Conservation (phyloP, 2,888 invertebrate species). For the Meandrusa payeni region DNA sequence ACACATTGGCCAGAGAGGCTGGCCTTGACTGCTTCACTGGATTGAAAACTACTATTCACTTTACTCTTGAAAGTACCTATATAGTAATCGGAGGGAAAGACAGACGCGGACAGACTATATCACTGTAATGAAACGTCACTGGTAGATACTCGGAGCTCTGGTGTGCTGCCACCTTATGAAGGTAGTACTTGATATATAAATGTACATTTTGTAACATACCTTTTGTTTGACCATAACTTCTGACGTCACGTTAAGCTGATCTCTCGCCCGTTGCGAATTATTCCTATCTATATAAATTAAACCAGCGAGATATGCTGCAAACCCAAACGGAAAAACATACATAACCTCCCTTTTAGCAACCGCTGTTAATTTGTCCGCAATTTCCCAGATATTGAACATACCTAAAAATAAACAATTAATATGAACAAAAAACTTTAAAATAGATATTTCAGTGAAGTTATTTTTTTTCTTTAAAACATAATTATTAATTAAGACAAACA, state of each 20-base stretch:
- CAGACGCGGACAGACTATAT: too few species aligned
- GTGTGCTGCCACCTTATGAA: too few species aligned
- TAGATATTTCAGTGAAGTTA: background rate
- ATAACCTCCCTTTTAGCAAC: slow-evolving; percentile 83
- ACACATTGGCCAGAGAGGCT: too few species aligned
- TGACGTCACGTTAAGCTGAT: slow-evolving; percentile 65
- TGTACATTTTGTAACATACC: slow-evolving; percentile 36
- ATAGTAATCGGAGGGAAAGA: too few species aligned
- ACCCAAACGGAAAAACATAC: slow-evolving; percentile 83
- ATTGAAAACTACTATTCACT: too few species aligned
- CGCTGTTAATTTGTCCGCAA: slow-evolving; percentile 76
- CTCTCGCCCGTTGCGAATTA: slow-evolving; percentile 76
- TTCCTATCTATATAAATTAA: slow-evolving; percentile 83
- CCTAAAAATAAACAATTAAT: slow-evolving; percentile 72
- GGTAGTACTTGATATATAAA: too few species aligned
- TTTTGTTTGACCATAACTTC: slow-evolving; percentile 70
- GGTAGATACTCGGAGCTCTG: too few species aligned
- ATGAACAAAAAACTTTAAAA: background rate
- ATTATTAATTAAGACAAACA: too few species aligned
- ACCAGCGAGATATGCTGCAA: slow-evolving; percentile 82
- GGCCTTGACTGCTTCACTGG: too few species aligned
- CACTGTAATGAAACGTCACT: too few species aligned
- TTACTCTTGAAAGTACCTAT: too few species aligned
- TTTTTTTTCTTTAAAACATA: too few species aligned
- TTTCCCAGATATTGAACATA: slow-evolving; percentile 83